Base-by-base conservation (phyloP, 92 coral and sea anemone species). In the Parazoanthus swiftii region DNA sequence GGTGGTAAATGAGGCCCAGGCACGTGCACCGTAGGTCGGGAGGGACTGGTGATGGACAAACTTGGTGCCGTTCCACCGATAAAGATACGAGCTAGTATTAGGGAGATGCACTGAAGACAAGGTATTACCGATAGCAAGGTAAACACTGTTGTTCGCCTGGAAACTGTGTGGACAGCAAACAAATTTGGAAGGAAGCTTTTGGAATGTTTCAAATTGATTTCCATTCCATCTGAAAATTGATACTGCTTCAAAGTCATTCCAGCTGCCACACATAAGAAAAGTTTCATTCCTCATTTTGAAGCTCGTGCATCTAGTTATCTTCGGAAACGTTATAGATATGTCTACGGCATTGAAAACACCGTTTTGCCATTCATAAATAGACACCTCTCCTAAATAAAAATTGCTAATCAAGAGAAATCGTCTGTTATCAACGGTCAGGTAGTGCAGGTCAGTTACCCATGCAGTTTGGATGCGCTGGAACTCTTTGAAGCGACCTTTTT, bases 131-230 rank as follows among this genome's bases (percentile, higher is more conserved):
- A 76, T 39, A 0, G 80, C 80, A 39, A 76, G 26, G 26, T 76
- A 76, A 76, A 37, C 51, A 37, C 80, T 76, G 8, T 16, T 36
- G 51, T 76, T 76, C 29, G 80, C 54, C 51, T 76, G n/a, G 80
- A 76, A 76, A 33, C 80, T 39, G 26, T 76, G 54, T 76, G 36
- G 80, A 11, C 80, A 37, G 51, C 51, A 39, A 39, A 76, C 80
- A 76, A 7, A 21, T 3, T 11, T 37, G 54, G 48, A 37, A 16
- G 36, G 51, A 39, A 76, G 80, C 23, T 10, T 76, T 76, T 76
- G 50, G 26, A 76, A 76, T 39, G 2, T 9, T 11, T 76, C 16
- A 42, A 76, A 76, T 16, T 39, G 80, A 20, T 4, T 76, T 20
- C 80, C 51, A 4, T 38, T 5, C 80, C 79, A 75, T 39, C 38